Evolutionary conservation across 2,797 vertebrate genomes (phyloP).

Genomic region (Ibycter americanus): DNA sequence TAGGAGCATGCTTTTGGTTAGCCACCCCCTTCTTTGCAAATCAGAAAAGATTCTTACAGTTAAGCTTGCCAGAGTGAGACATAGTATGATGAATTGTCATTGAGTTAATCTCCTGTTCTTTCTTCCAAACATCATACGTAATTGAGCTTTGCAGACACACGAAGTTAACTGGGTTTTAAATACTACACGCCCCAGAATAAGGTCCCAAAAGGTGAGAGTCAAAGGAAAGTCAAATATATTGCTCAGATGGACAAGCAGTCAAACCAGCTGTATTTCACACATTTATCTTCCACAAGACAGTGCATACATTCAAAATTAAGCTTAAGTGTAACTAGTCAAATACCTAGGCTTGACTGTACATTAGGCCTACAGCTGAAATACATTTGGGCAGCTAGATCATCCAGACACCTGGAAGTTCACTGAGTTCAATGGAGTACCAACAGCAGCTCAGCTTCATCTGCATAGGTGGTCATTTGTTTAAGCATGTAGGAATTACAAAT

Average conservation of each 20-base stretch:
- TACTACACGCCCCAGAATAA: neutral
- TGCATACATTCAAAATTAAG: neutral
- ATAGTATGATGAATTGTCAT: neutral
- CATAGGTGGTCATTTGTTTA: neutral
- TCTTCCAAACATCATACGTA: neutral
- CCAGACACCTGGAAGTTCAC: neutral
- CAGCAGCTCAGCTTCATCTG: neutral
- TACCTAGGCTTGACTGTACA: neutral
- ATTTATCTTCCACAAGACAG: neutral
- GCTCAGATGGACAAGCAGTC: neutral
- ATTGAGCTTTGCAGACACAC: neutral
- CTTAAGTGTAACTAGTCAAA: neutral
- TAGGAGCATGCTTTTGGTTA: neutral
- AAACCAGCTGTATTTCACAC: neutral
- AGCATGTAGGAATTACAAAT: neutral
- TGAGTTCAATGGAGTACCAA: neutral
- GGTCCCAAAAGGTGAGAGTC: neutral
- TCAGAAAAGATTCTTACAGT: neutral
- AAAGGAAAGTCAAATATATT: slow-evolving; percentile 1
- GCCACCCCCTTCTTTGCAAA: neutral
- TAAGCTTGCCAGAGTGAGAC: neutral
- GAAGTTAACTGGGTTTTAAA: neutral
- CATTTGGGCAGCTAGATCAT: neutral
- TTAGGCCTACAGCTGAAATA: neutral
- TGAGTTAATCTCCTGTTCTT: neutral